phyloP scores from a whole-genome alignment of 1,140 invertebrate genomes.

The Lordiphosa clarofinis region DNA sequence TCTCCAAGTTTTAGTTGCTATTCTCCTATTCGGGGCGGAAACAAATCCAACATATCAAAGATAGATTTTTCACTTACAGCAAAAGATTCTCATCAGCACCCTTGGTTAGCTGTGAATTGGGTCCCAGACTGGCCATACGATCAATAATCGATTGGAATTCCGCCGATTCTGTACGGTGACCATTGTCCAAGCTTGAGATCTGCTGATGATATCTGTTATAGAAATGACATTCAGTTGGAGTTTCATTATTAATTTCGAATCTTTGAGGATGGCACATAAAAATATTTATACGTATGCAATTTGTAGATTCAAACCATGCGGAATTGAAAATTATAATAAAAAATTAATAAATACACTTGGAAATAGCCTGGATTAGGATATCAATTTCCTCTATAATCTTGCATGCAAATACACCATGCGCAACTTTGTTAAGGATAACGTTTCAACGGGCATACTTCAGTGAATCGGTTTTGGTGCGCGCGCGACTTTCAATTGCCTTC shows the following conservation, averaged over 20 bases:
- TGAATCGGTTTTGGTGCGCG: conserved; percentile 69
- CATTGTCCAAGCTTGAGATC: conserved; percentile 40
- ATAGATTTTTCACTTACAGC: conserved; percentile 83
- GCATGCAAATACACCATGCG: conserved; percentile 1
- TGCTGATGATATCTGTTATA: conserved; percentile 46
- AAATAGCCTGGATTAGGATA: conserved; percentile 5
- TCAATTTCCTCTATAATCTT: conserved; percentile 2
- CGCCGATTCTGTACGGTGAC: conserved; percentile 73
- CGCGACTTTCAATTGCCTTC: conserved; percentile 62
- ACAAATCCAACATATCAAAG: no score
- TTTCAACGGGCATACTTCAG: conserved; percentile 72
- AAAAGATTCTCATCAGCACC: conserved; percentile 85
- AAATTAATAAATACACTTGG: conserved; percentile 10
- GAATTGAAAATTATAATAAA: not conserved
- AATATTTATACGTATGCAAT: conserved; percentile 1
- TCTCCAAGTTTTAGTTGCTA: no score
- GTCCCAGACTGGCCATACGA: conserved; percentile 81
- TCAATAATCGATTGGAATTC: conserved; percentile 81
- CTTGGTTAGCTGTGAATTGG: conserved; percentile 83
- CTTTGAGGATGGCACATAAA: conserved; percentile 1
- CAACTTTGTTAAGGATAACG: conserved; percentile 24
- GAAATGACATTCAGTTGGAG: not conserved
- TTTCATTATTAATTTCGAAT: conserved; percentile 3
- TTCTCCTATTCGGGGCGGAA: no score
- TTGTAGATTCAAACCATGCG: not conserved